A percentile compares a stretch with the other conserved stretches of the same genome.
These are phyloP conservation scores for Vannuccia rotundouncinata DNA, from an alignment of 2,888 invertebrate species.

Conservation along the genomic window DNA sequence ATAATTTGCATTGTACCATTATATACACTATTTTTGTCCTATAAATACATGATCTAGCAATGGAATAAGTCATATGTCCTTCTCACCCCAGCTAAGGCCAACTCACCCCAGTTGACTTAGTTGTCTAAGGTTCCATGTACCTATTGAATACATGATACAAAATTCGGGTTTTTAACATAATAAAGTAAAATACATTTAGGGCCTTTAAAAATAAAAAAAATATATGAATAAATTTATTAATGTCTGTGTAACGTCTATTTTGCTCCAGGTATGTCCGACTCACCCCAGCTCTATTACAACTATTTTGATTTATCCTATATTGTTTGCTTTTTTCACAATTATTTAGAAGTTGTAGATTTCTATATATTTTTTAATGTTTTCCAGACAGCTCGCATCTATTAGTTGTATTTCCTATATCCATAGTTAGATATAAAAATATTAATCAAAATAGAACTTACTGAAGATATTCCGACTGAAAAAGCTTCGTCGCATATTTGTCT, in stretches of 20 bases:
- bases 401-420: too few relatives aligned
- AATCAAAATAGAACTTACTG: too few relatives aligned
- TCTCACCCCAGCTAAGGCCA: slow-evolving; percentile 11
- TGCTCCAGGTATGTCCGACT: neutral
- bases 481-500: too few relatives aligned
- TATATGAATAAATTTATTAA: neutral
- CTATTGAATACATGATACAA: neutral
- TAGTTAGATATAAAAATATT: too few relatives aligned
- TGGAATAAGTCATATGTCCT: slow-evolving; percentile 24
- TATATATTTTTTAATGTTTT: too few relatives aligned
- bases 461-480: too few relatives aligned
- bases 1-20: neutral
- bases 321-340: too few relatives aligned
- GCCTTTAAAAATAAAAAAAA: neutral
- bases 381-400: too few relatives aligned
- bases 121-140: neutral
- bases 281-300: too few relatives aligned
- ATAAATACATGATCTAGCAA: neutral
- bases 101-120: slow-evolving; percentile 18
- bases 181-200: neutral
- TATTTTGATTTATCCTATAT: too few relatives aligned
- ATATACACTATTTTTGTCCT: neutral
- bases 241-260: neutral
- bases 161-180: neutral
- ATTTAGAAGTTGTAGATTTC: too few relatives aligned